These are phyloP conservation scores for Tiaroga cobitis DNA, from an alignment of 2,797 vertebrate species.

Conservation along the genomic window DNA sequence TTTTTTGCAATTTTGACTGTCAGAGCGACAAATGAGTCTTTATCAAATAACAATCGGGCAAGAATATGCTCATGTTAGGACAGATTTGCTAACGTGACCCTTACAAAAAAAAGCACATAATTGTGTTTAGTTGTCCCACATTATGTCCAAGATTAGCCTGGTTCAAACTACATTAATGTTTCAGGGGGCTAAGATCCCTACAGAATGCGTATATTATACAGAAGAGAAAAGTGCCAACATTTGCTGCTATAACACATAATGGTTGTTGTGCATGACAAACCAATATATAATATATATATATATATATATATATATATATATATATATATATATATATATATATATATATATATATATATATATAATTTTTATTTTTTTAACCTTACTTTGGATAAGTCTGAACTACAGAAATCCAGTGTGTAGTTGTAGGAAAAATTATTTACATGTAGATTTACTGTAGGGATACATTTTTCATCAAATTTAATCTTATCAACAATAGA, in stretches of 20 bases:
- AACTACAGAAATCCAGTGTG: neutral
- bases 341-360: no score
- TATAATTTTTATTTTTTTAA: neutral
- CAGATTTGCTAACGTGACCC: neutral
- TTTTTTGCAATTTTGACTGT: neutral
- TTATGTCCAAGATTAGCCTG: conserved; percentile 1
- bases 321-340: no score
- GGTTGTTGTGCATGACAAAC: neutral
- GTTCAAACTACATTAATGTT: neutral
- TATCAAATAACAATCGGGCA: neutral
- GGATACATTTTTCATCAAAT: neutral
- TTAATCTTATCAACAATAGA: neutral
- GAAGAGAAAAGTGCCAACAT: neutral
- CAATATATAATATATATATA: no score
- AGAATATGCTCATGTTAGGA: neutral
- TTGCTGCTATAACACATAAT: neutral
- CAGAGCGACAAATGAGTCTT: neutral
- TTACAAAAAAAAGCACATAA: neutral
- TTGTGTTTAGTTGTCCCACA: neutral
- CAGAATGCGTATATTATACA: neutral
- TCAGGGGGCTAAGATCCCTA: neutral
- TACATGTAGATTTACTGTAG: neutral
- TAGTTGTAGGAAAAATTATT: neutral
- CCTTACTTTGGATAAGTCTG: neutral
- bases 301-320: no score